Base-by-base conservation (phyloP, 2,113 vertebrate species). In the Spizaetus ornatus region DNA sequence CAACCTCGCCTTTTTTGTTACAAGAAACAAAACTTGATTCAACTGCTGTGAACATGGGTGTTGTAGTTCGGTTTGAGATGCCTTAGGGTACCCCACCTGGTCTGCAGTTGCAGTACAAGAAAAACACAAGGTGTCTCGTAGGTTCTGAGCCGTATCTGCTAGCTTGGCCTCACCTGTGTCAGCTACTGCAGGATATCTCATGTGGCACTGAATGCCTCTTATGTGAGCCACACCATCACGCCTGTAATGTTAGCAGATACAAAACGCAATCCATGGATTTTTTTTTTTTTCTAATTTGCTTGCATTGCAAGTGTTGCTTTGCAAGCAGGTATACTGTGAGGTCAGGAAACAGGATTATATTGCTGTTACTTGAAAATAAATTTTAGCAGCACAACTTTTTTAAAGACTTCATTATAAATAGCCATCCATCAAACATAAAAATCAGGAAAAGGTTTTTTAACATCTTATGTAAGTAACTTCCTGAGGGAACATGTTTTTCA, bases 41-140 rank as follows among this genome's bases (percentile, higher is more conserved):
- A 21, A 3, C 22, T 34, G 43, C 2, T 1, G 0, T 2, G 18
- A 20, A 14, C 9, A 0, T 4, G 29, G 76, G 45, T 26, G 66
- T 6, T 36, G 34, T 6, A 6, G 34, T 16, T 45, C 50, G 0
- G 3, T 34, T 17, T 16, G 83, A 27, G 56, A 17, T 70, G 73
- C 59, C 18, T 7, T 22, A 17, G 53, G 42, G 26, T 18, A 8
- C 43, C 40, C n/a, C 18, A 32, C 22, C 69, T 26, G 42, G 26
- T 40, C 69, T 87, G 67, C 25, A 3, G 13, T 20, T 82, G 48
- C 31, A 55, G 56, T 21, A 34, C 20, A n/a, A 59, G 52, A 17
- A 23, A 22, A 67, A 9, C 62, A 7, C 11, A 19, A 31, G 48
- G 9, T 42, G 17, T 55, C 22, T 72, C 10, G 1, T 3, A 40